These are phyloP conservation scores for Cephus cinctus DNA, from an alignment of 1,140 invertebrate species.

Conservation along the genomic window DNA sequence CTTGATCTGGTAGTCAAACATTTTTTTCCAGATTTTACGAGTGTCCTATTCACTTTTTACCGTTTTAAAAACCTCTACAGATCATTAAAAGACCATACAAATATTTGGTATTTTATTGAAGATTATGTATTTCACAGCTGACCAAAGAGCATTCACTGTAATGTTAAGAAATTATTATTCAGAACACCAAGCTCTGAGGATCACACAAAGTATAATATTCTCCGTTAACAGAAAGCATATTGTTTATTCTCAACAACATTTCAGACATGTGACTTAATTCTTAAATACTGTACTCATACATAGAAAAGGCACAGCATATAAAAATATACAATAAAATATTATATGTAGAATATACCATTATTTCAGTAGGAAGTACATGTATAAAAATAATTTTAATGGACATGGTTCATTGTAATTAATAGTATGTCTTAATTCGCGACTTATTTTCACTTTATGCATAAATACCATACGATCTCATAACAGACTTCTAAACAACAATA, in stretches of 20 bases:
- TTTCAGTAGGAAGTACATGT: not conserved
- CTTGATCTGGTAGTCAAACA: not conserved
- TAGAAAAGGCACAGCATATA: no score
- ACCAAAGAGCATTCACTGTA: slow-evolving; percentile 5
- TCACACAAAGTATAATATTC: not conserved
- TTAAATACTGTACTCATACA: no score
- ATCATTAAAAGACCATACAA: slow-evolving; percentile 7
- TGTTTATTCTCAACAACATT: slow-evolving; percentile 1
- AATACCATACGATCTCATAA: not conserved
- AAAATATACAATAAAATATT: no score
- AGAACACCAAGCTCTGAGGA: no score
- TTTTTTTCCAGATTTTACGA: slow-evolving; percentile 30
- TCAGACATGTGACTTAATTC: no score
- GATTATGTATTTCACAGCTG: not conserved
- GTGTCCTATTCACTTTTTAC: slow-evolving; percentile 39
- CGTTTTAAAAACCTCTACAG: slow-evolving; percentile 26
- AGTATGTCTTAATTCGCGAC: not conserved
- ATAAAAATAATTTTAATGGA: not conserved
- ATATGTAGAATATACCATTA: slow-evolving; percentile 2
- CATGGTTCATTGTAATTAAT: slow-evolving; percentile 9
- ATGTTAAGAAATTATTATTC: slow-evolving; percentile 7
- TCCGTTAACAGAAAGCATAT: not conserved
- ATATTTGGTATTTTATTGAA: slow-evolving; percentile 3
- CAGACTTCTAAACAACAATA: no score
- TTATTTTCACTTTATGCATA: not conserved